A percentile compares a stretch with the other conserved stretches of the same genome.
phyloP scores from a whole-genome alignment of 2,888 invertebrate species.

The Ormia ochracea region DNA sequence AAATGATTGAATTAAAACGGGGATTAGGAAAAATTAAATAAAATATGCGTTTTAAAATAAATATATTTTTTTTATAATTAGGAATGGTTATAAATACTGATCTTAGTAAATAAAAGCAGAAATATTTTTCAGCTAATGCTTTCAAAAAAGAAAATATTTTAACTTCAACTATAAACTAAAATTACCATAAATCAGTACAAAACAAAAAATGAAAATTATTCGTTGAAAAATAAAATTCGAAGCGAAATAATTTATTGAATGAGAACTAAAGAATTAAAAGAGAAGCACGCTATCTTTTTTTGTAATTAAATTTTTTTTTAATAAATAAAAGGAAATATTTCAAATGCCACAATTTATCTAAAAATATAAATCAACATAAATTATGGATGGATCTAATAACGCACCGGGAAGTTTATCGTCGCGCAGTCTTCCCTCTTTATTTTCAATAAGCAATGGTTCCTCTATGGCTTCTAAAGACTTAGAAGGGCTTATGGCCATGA shows the following conservation, averaged over 20 bases:
- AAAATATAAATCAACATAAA: background rate
- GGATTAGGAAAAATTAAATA: constrained; percentile 49
- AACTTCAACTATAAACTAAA: constrained; percentile 17
- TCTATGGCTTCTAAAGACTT: constrained; percentile 68
- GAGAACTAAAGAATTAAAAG: constrained; percentile 37
- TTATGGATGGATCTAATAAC: constrained; percentile 56
- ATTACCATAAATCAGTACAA: constrained; percentile 55
- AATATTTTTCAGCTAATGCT: background rate
- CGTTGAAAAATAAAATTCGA: constrained; percentile 20
- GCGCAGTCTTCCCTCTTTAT: constrained; percentile 66
- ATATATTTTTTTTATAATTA: constrained; percentile 46
- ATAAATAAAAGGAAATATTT: constrained; percentile 5
- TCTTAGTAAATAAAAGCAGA: background rate
- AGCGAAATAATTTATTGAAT: constrained; percentile 41
- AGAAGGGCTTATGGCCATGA: constrained; percentile 75
- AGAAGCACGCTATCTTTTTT: constrained; percentile 38
- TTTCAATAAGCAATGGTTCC: constrained; percentile 62
- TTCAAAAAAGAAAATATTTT: background rate
- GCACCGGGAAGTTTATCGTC: constrained; percentile 61
- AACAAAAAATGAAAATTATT: constrained; percentile 56
- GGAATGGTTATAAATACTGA: constrained; percentile 29
- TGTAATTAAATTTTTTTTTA: constrained; percentile 28
- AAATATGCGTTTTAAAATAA: constrained; percentile 61
- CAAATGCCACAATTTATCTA: constrained; percentile 26
- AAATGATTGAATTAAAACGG: constrained; percentile 48